Percentiles rank a stretch among this genome's conserved stretches.
These are phyloP conservation scores for Melanchra persicariae DNA, from an alignment of 2,888 invertebrate species.

Conservation along the genomic window DNA sequence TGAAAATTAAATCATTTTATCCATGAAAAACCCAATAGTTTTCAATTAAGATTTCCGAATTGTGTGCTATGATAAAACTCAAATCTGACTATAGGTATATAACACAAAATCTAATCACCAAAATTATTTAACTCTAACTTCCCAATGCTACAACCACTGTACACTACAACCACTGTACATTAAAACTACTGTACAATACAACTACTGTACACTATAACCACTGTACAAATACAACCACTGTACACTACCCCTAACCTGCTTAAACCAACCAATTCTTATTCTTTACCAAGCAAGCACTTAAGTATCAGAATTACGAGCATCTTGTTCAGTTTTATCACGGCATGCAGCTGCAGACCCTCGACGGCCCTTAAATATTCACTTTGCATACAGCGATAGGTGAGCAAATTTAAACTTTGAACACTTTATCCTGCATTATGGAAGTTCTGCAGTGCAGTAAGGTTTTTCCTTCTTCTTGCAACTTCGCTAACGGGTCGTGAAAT, in stretches of 20 bases:
- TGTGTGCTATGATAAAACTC: too few relatives aligned
- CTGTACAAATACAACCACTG: neutral
- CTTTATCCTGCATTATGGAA: slow-evolving; percentile 73
- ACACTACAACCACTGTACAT: neutral
- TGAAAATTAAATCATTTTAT: too few relatives aligned
- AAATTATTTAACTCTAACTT: neutral
- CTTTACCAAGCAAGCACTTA: slow-evolving; percentile 72
- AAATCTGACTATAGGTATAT: too few relatives aligned
- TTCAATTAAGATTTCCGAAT: too few relatives aligned
- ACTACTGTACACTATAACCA: neutral
- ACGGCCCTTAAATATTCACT: slow-evolving; percentile 82
- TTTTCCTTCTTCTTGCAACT: slow-evolving; percentile 41
- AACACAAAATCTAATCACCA: too few relatives aligned
- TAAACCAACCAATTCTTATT: slow-evolving; percentile 71
- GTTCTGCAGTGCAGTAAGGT: slow-evolving; percentile 67
- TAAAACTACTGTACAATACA: too few relatives aligned
- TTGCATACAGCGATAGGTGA: slow-evolving; percentile 80
- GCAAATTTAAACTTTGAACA: slow-evolving; percentile 75
- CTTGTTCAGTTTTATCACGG: slow-evolving; percentile 81
- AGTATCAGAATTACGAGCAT: slow-evolving; percentile 81
- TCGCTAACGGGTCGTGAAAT: slow-evolving; percentile 34
- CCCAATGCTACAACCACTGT: neutral
- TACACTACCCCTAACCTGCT: neutral
- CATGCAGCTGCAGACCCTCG: slow-evolving; percentile 78
- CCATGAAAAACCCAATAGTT: too few relatives aligned